Evolutionary conservation across 2,888 invertebrate species (phyloP), one percentile per base, ranked within the genome.

Genomic region (Flexamia atlantica): DNA sequence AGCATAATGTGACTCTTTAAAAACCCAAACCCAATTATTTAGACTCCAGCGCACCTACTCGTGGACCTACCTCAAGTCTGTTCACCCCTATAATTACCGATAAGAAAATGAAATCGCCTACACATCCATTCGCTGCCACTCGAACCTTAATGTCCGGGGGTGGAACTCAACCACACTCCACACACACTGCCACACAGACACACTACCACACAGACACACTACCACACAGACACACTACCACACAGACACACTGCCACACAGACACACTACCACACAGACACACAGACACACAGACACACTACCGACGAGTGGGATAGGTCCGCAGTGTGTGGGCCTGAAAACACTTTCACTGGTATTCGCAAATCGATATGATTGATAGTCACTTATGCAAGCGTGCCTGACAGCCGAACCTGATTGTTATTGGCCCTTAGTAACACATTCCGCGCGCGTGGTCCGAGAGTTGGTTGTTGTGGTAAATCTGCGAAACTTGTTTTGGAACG

Each of bases 271-370:
- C 64, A 20, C 64, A 14, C 70, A 70, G 32, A 9, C 74, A 70
- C 70, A 28, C 70, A 70, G 7, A 2, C 30, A 74, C 74, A 74
- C 74, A 70, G 32, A 17, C 14, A n/a, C 74, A 74, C 40, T 23
- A n/a, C 12, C 17, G 25, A n/a, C 14, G 74, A 70, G 74, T 42
- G 74, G 46, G 74, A 74, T 40, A 74, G 40, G 74, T 42, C 46
- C 12, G 64, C 12, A 17, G 30, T 12, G 64, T 25, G 64, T 64
- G 12, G 64, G 64, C 64, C 7, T 3, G 2, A 14, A 20, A 28
- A 14, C 30, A 64, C 64, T 64, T 64, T 64, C 64, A 14, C 64
- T 64, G 14, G 64, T 28, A 64, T 12, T 28, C 64, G 12, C 30
- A n/a, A 30, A 23, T 14, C 23, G 20, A 64, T 25, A 64, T 64